Conservation (phyloP, 2,797 vertebrate genomes). For the Glyptemys insculpta region DNA sequence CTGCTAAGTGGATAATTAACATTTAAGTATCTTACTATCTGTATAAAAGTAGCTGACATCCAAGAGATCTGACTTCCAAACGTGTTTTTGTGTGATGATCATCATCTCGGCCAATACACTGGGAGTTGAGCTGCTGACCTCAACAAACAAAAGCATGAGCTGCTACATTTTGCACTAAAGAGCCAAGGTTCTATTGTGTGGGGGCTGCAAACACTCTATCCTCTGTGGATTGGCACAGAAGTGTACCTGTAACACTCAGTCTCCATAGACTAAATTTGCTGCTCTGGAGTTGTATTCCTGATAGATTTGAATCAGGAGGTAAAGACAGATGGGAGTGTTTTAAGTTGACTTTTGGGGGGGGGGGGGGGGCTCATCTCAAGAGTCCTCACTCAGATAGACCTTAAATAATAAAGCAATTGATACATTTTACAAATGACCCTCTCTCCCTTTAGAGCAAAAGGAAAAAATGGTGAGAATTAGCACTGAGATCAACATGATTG, state of each 20-base stretch:
- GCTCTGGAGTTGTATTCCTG: neutral
- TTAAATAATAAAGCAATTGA: constrained; percentile 64
- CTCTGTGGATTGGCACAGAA: neutral
- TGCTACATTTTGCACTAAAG: neutral
- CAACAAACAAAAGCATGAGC: neutral
- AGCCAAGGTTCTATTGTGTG: neutral
- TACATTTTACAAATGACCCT: constrained; percentile 57
- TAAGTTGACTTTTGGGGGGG: constrained; percentile 8
- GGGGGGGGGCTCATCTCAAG: constrained; percentile 4
- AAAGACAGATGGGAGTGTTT: constrained; percentile 45
- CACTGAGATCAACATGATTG: constrained; percentile 4
- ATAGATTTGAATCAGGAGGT: neutral
- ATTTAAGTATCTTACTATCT: neutral
- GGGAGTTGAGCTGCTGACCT: neutral
- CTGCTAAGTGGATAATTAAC: neutral
- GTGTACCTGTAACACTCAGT: too few species aligned
- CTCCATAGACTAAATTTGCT: neutral
- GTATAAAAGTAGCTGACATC: neutral
- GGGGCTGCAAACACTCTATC: neutral
- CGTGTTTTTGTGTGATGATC: neutral
- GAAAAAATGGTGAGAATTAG: constrained; percentile 2
- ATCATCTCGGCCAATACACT: neutral
- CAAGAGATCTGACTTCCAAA: constrained; percentile 5
- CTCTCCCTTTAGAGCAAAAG: constrained; percentile 50
- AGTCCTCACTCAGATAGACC: constrained; percentile 63